Evolutionary conservation across 2,797 vertebrate genomes (phyloP).

Genomic region (Luscinia luscinia): DNA sequence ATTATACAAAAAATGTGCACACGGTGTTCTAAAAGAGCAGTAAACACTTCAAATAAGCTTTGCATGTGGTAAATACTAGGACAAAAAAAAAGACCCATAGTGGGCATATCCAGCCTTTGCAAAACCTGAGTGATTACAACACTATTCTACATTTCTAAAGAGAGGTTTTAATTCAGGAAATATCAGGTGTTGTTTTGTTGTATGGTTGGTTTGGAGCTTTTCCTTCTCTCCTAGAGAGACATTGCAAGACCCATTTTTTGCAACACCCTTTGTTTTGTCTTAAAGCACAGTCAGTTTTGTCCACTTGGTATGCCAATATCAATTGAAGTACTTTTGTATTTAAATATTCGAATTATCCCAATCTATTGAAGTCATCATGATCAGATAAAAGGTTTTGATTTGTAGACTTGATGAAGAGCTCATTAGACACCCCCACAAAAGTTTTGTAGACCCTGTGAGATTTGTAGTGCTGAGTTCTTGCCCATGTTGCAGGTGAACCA

Average conservation of each 20-base stretch:
- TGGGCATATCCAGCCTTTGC: background rate
- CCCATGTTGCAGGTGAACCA: background rate
- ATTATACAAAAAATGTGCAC: background rate
- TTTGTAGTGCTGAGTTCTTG: background rate
- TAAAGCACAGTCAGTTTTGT: background rate
- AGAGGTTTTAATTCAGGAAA: background rate
- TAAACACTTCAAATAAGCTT: background rate
- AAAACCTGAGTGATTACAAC: background rate
- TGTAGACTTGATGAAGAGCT: background rate
- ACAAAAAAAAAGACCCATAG: background rate
- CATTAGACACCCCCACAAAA: background rate
- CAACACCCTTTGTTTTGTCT: background rate
- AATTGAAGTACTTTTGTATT: background rate
- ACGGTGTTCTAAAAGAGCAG: background rate
- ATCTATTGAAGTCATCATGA: background rate
- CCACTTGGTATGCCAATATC: background rate
- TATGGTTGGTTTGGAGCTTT: accelerated
- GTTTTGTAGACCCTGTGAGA: background rate
- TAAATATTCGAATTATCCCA: background rate
- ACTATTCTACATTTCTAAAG: background rate
- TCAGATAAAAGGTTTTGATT: background rate
- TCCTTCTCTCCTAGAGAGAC: background rate
- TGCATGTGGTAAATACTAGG: background rate
- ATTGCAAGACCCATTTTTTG: background rate
- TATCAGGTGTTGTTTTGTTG: background rate